Evolutionary conservation across 2,113 vertebrate species (phyloP), one percentile per base, ranked within the genome.

Genomic region (Myotis lucifugus): DNA sequence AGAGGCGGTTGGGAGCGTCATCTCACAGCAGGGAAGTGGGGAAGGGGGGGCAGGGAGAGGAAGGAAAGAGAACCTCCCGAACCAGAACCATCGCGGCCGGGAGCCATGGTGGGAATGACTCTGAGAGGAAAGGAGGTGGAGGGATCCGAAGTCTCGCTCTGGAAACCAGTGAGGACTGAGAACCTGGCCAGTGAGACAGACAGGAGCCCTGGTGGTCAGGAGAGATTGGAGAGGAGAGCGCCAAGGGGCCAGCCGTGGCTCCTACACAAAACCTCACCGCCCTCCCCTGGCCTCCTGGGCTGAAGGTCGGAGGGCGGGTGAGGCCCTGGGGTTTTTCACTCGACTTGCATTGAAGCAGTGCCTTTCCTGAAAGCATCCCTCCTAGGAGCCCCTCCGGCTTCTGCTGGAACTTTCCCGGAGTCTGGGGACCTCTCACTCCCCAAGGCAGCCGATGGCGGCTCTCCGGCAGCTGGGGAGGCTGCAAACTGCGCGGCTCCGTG

Each of bases 1-100:
- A 84, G 92, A 96, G 54, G 83, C 29, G 52, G 64, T 7, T 93
- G 64, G 19, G 86, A 85, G 77, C 69, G 50, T 84, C n/a, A 10
- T 84, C 74, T 72, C 48, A 10, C 1, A 37, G 37, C 37, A 5
- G 40, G 40, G 40, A 5, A 5, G 40, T 5, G 5, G 40, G 5
- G 54, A 37, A 37, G 67, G 37, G 72, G 84, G 48, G 64, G 9
- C 23, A 32, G 56, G 10, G 5, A 17, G 83, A 48, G 81, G 40
- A 17, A 25, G 90, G n/a, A 37, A 27, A 88, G 73, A 72, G 6
- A n/a, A n/a, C 13, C 9, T 72, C 32, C 34, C 64, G n/a, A 81
- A 56, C 18, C 73, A 19, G n/a, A 81, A 56, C 18, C 73, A 19
- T 5, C 40, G n/a, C 9, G 77, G 59, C 27, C 92, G 48, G 84